A percentile compares a stretch with the other conserved stretches of the same genome.
These are phyloP conservation scores for Microcebus ravelobensis DNA, from an alignment of 2,113 vertebrate species.

Conservation along the genomic window DNA sequence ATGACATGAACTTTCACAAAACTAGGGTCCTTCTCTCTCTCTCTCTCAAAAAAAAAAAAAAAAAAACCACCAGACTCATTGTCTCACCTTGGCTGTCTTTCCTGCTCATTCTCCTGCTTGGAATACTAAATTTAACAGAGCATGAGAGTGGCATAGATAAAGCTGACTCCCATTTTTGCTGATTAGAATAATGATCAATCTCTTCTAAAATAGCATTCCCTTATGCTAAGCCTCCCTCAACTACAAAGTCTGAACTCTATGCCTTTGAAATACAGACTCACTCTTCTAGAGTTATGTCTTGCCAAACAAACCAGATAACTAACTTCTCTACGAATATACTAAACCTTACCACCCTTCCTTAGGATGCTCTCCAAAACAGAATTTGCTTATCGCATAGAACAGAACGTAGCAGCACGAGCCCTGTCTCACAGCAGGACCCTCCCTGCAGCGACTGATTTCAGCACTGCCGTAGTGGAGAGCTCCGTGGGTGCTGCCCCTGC, in stretches of 20 bases:
- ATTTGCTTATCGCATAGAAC: too few species aligned
- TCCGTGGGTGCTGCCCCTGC: fast-evolving
- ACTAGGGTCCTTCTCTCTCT: not conserved
- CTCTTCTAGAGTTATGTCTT: not conserved
- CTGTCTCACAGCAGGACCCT: too few species aligned
- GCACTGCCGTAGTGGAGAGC: not conserved
- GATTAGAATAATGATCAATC: not conserved
- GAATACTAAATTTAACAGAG: not conserved
- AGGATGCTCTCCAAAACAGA: not conserved
- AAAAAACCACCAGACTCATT: fast-evolving
- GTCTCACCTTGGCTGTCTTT: not conserved
- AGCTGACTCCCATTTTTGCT: not conserved
- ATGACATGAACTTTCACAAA: not conserved
- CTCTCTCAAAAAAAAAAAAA: too few species aligned
- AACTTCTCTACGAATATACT: not conserved
- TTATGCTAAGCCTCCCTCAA: too few species aligned
- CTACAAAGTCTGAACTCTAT: not conserved
- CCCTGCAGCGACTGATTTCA: not conserved
- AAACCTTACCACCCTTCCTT: not conserved
- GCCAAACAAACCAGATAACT: not conserved
- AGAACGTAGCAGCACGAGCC: too few species aligned
- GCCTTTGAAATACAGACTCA: not conserved
- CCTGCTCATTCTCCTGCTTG: not conserved
- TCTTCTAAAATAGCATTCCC: not conserved
- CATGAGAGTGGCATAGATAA: not conserved